These are phyloP conservation scores for Sus scrofa DNA, from an alignment of 2,113 vertebrate species.

Conservation along the genomic window DNA sequence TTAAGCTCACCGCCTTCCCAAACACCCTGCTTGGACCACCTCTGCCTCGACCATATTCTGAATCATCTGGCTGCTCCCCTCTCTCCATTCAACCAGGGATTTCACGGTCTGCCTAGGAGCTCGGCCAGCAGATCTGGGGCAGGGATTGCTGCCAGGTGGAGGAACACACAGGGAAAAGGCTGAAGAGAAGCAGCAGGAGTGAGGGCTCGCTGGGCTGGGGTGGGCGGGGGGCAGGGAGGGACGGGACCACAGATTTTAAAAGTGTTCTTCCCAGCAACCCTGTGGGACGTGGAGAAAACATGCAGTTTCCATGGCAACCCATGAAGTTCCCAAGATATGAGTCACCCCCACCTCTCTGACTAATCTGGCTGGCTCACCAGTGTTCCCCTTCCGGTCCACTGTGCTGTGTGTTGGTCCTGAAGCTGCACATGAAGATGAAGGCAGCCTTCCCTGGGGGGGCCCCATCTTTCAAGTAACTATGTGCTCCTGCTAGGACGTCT, in stretches of 20 bases:
- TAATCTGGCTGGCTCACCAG: not conserved
- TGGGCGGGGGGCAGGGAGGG: not conserved
- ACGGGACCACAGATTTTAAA: not conserved
- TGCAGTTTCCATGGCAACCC: slow-evolving; percentile 65
- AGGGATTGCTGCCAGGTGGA: not conserved
- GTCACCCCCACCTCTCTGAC: slow-evolving; percentile 27
- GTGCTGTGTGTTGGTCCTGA: not conserved
- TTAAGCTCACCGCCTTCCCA: not conserved
- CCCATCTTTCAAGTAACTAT: not conserved
- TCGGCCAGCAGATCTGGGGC: not conserved
- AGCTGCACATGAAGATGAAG: not conserved
- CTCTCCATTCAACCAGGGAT: not conserved
- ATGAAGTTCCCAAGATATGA: slow-evolving; percentile 1
- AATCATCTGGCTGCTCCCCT: not conserved
- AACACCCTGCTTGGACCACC: not conserved
- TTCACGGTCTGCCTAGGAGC: not conserved
- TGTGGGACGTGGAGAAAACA: not conserved
- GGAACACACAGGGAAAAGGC: not conserved
- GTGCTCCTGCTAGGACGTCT: not conserved
- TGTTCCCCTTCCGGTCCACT: not conserved
- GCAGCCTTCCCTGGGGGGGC: not conserved
- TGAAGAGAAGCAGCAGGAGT: not conserved
- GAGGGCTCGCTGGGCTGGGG: not conserved
- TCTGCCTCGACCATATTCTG: not conserved
- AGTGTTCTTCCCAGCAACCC: not conserved